Percentiles rank a stretch among this genome's conserved stretches.
Conservation (phyloP, 2,113 vertebrate genomes). For the Condylura cristata region DNA sequence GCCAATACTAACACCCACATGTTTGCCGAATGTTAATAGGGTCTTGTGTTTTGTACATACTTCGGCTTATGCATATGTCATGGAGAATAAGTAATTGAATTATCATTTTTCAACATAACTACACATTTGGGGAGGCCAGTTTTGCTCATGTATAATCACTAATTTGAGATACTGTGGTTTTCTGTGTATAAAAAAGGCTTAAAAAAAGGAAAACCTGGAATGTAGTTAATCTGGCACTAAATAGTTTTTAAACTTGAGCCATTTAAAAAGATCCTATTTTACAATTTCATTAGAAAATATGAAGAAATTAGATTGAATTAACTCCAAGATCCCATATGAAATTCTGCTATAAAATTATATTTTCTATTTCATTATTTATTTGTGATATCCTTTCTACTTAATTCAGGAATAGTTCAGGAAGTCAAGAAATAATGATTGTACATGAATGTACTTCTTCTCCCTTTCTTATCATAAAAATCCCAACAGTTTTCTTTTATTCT, state of each 20-base stretch:
- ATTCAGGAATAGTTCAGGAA: conserved; percentile 18
- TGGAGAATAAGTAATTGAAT: rapidly evolving
- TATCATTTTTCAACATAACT: neutral
- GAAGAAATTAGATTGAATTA: conserved; percentile 18
- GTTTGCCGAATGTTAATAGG: neutral
- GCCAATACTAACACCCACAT: neutral
- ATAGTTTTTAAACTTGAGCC: neutral
- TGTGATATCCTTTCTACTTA: conserved; percentile 1
- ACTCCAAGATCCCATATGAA: neutral
- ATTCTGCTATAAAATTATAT: conserved; percentile 20
- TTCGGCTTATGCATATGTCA: neutral
- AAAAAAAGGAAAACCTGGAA: neutral
- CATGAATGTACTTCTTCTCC: neutral
- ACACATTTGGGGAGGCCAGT: neutral
- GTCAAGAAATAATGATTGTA: neutral
- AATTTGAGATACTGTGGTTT: neutral
- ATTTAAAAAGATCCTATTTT: neutral
- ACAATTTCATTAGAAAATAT: conserved; percentile 23
- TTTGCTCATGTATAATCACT: neutral
- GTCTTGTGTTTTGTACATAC: neutral
- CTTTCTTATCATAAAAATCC: neutral
- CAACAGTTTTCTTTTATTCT: conserved; percentile 35
- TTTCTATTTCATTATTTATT: neutral
- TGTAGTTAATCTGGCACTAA: neutral
- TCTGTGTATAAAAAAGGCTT: neutral